A percentile compares a stretch with the other conserved stretches of the same genome.
Conservation (phyloP, 2,113 vertebrate species). For the Gasterosteus nipponicus region DNA sequence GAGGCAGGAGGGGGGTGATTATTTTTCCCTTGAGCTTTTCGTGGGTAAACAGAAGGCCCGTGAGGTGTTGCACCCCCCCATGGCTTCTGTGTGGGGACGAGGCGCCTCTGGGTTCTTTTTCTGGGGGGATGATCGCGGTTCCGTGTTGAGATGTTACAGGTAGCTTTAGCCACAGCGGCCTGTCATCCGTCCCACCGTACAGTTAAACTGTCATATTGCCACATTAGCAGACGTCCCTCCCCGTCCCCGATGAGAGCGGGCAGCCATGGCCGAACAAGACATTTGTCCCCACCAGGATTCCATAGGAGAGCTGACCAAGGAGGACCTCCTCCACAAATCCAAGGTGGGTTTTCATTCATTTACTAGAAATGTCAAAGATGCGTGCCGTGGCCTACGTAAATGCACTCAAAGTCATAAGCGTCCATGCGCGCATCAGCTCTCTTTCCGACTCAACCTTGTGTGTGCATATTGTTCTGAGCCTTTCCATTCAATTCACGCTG, state of each 20-base stretch:
- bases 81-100: neutral
- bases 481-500: slow-evolving; percentile 5
- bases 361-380: slow-evolving; percentile 17
- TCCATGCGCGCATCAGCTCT: neutral
- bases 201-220: slow-evolving; percentile 11
- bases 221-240: slow-evolving; percentile 27
- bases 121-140: neutral
- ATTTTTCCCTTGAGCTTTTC: too few species aligned
- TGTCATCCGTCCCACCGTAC: neutral
- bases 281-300: slow-evolving; percentile 93
- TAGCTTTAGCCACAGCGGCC: slow-evolving; percentile 46
- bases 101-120: neutral
- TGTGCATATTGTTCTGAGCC: neutral
- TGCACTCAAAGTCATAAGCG: neutral
- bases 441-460: neutral
- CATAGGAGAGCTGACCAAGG: slow-evolving; percentile 95
- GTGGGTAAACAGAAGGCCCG: slow-evolving; percentile 52
- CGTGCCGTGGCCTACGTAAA: neutral
- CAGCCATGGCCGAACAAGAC: slow-evolving; percentile 88
- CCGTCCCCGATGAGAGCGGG: slow-evolving; percentile 37
- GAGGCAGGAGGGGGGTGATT: neutral
- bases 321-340: slow-evolving; percentile 93
- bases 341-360: slow-evolving; percentile 82
- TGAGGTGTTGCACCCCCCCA: slow-evolving; percentile 14
- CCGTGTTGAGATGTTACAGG: slow-evolving; percentile 3